Conservation (phyloP, 2,797 vertebrate genomes). For the Myoxocephalus aenaeus region DNA sequence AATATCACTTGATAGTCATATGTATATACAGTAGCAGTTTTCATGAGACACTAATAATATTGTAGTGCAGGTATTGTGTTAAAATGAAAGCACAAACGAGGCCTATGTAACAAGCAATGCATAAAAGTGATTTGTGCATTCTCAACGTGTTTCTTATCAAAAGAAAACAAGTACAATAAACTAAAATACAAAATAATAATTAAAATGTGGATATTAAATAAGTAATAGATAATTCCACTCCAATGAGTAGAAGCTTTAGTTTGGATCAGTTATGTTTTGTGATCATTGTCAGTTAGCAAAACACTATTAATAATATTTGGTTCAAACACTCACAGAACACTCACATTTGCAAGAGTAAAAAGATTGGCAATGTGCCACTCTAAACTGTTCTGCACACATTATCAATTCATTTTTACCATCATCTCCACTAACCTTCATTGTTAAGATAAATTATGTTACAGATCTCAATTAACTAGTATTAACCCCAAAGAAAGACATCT, state of each 20-base stretch:
- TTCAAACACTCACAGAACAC: conserved; percentile 28
- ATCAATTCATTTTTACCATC: neutral
- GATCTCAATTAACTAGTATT: conserved; percentile 12
- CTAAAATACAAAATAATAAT: conserved; percentile 26
- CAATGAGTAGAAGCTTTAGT: conserved; percentile 10
- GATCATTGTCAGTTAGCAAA: conserved; percentile 56
- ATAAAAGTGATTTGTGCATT: conserved; percentile 70
- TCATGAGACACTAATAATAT: conserved; percentile 20
- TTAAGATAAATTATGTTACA: conserved; percentile 15
- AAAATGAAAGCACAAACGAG: conserved; percentile 24
- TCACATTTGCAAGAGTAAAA: neutral
- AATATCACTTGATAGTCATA: conserved; percentile 19
- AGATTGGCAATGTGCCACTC: neutral
- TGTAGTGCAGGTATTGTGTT: conserved; percentile 47
- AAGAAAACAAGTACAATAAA: conserved; percentile 37
- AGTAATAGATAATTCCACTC: conserved; percentile 5
- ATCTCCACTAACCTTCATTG: conserved; percentile 1
- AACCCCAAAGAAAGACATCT: neutral
- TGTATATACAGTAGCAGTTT: conserved; percentile 1
- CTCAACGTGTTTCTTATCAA: conserved; percentile 23
- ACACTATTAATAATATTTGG: conserved; percentile 56
- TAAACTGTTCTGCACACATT: conserved; percentile 1
- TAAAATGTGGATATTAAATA: conserved; percentile 10
- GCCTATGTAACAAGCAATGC: conserved; percentile 35
- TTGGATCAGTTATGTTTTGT: conserved; percentile 34